Base-by-base conservation (phyloP, 2,888 invertebrate species). In the Petrophora chlorosata region DNA sequence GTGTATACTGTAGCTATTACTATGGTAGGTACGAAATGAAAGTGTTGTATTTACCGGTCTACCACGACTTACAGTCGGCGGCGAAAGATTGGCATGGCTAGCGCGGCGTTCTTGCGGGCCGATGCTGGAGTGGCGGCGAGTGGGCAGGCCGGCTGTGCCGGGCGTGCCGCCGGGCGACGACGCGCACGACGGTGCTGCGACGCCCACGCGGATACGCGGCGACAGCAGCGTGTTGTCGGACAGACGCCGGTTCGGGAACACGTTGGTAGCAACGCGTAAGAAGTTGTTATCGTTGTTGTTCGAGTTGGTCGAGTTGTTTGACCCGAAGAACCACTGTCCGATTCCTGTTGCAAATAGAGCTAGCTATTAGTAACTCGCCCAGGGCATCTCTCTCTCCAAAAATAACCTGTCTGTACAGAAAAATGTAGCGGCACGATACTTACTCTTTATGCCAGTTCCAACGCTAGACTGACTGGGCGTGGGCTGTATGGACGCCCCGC, bases 191-290 rank as follows among this genome's bases (percentile, higher is more conserved):
- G 96, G 96, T 0, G 96, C 96, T 52, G 97, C 95, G 40, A 95
- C 94, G 61, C 96, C 96, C 53, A 97, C 94, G 40, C 95, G 94
- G 61, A 96, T 97, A 85, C 96, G 96, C 23, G 97, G 96, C 56
- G 96, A 95, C 95, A 97, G 96, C 73, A 97, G 88, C 34, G 97
- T 97, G 79, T 98, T 98, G 85, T 98, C 98, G 14, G 97, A 97
- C 43, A 97, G 92, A 39, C 98, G 94, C 41, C 97, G 94, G 76
- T 94, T 96, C 39, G 96, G 96, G 79, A 97, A 95, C 56, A 95
- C 94, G 74, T 91, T 94, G 3, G 33, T 25, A 52, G 94, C 93
- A 19, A 98, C 97, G 46, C 96, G 94, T 74, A 98, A 90, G 90
- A 97, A 96, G 85, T 97, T 97, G 78, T 93, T 94, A 38, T 87